These are phyloP conservation scores for Eupeodes latifasciatus DNA, from an alignment of 2,888 invertebrate genomes.

Conservation along the genomic window DNA sequence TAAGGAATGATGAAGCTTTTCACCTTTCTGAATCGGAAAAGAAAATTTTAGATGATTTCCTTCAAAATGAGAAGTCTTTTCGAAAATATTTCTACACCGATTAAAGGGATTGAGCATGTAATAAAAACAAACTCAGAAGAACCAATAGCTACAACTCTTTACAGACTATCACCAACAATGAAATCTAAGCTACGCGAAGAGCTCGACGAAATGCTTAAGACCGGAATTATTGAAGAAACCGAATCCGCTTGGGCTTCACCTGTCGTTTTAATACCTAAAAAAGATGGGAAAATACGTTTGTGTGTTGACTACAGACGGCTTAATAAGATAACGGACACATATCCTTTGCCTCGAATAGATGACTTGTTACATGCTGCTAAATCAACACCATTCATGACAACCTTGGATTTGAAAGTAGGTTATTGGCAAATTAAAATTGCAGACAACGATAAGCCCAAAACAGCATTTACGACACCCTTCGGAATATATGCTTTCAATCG, in stretches of 20 bases:
- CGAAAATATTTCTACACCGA: constrained; percentile 24
- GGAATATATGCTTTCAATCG: not conserved
- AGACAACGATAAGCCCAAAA: not conserved
- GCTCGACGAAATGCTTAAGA: constrained; percentile 78
- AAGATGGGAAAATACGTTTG: constrained; percentile 78
- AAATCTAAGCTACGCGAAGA: constrained; percentile 66
- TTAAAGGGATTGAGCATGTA: constrained; percentile 12
- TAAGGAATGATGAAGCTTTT: constrained; percentile 17
- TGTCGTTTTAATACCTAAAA: constrained; percentile 80
- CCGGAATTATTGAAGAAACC: constrained; percentile 80
- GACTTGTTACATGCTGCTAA: constrained; percentile 81
- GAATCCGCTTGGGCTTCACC: constrained; percentile 82
- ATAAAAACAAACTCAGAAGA: constrained; percentile 47
- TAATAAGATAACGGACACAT: constrained; percentile 78
- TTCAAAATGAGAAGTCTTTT: not conserved
- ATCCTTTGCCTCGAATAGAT: constrained; percentile 82
- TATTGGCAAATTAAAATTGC: not conserved
- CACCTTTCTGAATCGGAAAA: constrained; percentile 17
- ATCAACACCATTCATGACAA: constrained; percentile 59
- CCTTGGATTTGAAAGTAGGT: not conserved
- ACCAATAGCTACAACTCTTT: constrained; percentile 54
- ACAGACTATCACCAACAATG: constrained; percentile 44
- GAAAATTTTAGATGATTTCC: not conserved
- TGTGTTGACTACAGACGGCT: constrained; percentile 80
- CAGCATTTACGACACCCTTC: not conserved